Conservation (phyloP, 2,113 vertebrate species). For the Raphicerus campestris region DNA sequence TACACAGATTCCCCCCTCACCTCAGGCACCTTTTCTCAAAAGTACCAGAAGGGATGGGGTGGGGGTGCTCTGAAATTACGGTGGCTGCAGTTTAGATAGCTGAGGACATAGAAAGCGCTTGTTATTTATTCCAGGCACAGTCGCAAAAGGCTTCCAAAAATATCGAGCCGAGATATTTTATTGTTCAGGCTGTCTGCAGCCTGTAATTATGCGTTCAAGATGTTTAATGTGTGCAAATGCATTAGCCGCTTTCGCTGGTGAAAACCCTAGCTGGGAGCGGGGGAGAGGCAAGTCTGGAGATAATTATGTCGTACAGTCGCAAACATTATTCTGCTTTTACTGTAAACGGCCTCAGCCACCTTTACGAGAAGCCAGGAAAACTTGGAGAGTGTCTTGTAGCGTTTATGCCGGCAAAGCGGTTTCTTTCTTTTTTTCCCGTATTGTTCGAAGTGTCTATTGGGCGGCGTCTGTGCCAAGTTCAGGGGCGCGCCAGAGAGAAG, state of each 20-base stretch:
- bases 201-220: conserved; percentile 77
- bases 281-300: conserved; percentile 78
- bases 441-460: conserved; percentile 51
- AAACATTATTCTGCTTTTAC: conserved; percentile 79
- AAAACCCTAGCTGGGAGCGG: conserved; percentile 61
- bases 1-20: background rate
- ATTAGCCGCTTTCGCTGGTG: conserved; percentile 76
- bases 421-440: conserved; percentile 6
- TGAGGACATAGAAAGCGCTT: conserved; percentile 29
- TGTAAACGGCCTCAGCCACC: conserved; percentile 78
- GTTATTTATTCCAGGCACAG: conserved; percentile 64
- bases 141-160: conserved; percentile 65
- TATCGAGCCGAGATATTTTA: conserved; percentile 62
- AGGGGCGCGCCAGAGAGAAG: background rate
- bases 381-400: conserved; percentile 68
- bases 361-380: conserved; percentile 77
- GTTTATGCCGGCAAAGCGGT: background rate
- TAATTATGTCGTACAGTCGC: conserved; percentile 81
- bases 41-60: background rate
- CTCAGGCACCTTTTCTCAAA: background rate
- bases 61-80: background rate
- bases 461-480: background rate
- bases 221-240: conserved; percentile 74
- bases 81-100: background rate
- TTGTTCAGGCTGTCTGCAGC: conserved; percentile 65